These are phyloP conservation scores for Rhabdornis inornatus DNA, from an alignment of 2,113 vertebrate genomes.

Conservation along the genomic window DNA sequence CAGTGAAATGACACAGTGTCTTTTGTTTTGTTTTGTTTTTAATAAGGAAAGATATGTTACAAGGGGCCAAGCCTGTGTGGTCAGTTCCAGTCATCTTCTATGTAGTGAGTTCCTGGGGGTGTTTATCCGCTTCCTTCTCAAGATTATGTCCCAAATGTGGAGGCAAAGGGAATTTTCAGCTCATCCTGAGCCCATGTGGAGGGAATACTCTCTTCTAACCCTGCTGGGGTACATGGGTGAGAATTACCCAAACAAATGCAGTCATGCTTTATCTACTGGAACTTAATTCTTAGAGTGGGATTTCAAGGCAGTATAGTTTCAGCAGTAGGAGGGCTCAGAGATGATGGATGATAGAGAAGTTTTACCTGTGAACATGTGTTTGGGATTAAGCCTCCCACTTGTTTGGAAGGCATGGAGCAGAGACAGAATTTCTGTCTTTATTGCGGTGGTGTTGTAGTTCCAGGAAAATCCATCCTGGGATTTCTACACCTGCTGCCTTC, in stretches of 20 bases:
- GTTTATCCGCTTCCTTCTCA: background rate
- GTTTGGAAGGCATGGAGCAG: background rate
- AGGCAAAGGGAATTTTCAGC: background rate
- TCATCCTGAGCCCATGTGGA: background rate
- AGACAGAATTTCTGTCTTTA: background rate
- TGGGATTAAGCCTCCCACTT: background rate
- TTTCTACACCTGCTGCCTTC: background rate
- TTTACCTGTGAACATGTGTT: background rate
- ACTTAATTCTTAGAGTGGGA: background rate
- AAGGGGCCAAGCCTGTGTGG: background rate
- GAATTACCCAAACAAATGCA: background rate
- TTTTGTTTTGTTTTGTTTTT: background rate
- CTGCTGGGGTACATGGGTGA: fast-evolving
- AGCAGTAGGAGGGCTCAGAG: background rate
- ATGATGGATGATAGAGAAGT: background rate
- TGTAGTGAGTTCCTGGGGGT: background rate
- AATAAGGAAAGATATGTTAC: background rate
- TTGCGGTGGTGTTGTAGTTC: background rate
- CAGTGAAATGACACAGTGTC: background rate
- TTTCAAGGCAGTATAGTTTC: background rate
- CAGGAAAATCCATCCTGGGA: background rate
- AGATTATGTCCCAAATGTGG: background rate
- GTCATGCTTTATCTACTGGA: background rate
- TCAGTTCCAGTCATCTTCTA: background rate
- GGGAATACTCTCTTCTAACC: background rate